Conservation (phyloP, 2,113 vertebrate species). For the Plecotus auritus region DNA sequence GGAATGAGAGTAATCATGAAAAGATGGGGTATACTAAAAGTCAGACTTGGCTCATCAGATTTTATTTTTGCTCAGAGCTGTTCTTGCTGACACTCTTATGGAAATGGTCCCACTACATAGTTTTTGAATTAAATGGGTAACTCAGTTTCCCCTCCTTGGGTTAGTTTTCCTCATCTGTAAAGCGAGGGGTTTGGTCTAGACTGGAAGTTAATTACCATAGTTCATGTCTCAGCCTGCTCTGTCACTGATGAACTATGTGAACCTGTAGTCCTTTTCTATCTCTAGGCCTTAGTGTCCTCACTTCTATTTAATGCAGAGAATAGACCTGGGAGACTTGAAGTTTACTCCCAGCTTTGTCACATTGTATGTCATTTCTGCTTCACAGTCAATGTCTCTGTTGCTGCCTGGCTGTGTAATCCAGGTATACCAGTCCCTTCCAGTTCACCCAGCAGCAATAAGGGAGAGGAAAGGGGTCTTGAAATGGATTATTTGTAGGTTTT, state of each 20-base stretch:
- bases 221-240: background rate
- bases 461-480: background rate
- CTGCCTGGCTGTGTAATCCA: background rate
- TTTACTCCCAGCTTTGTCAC: background rate
- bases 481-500: conserved; percentile 5
- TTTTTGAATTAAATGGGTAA: background rate
- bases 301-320: background rate
- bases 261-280: background rate
- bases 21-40: background rate
- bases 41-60: background rate
- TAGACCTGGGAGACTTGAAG: background rate
- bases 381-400: background rate
- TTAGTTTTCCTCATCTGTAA: background rate
- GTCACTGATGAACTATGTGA: background rate
- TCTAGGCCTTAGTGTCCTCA: background rate
- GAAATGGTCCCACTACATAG: background rate
- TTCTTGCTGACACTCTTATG: background rate
- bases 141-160: background rate
- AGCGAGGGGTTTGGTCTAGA: background rate
- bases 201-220: background rate
- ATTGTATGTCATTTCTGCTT: background rate
- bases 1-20: background rate
- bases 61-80: background rate
- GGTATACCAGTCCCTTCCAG: background rate
- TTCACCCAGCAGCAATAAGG: background rate